Conservation (phyloP, 1,140 invertebrate genomes). For the Aphaenogaster rudis region DNA sequence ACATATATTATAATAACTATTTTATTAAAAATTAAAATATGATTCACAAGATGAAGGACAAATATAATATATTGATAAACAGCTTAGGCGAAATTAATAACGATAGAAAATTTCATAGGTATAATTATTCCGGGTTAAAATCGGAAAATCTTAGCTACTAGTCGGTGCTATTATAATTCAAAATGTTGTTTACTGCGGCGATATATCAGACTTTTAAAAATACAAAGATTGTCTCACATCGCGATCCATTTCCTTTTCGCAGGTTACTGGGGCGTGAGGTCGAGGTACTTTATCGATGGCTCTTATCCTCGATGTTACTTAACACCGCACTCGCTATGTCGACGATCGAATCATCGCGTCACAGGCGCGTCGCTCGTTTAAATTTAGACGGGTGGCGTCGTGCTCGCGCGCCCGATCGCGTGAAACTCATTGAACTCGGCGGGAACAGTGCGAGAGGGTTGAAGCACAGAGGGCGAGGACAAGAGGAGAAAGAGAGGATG, state of each 20-base stretch:
- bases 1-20: neutral
- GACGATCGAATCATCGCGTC: constrained; percentile 35
- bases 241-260: neutral
- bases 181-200: neutral
- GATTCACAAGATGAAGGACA: neutral
- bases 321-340: constrained; percentile 15
- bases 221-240: constrained; percentile 1
- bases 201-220: neutral
- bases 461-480: constrained; percentile 24
- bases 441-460: constrained; percentile 56
- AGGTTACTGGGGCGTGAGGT: constrained; percentile 22
- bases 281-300: constrained; percentile 36
- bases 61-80: neutral
- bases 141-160: neutral
- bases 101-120: neutral
- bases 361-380: constrained; percentile 54
- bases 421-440: constrained; percentile 80
- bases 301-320: constrained; percentile 40
- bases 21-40: neutral
- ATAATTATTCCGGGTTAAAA: neutral
- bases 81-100: constrained; percentile 7
- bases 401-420: constrained; percentile 70
- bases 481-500: constrained; percentile 35
- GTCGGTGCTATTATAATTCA: neutral
- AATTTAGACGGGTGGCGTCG: constrained; percentile 79